Conservation (phyloP, 2,888 invertebrate species). For the Ophraella communa region DNA sequence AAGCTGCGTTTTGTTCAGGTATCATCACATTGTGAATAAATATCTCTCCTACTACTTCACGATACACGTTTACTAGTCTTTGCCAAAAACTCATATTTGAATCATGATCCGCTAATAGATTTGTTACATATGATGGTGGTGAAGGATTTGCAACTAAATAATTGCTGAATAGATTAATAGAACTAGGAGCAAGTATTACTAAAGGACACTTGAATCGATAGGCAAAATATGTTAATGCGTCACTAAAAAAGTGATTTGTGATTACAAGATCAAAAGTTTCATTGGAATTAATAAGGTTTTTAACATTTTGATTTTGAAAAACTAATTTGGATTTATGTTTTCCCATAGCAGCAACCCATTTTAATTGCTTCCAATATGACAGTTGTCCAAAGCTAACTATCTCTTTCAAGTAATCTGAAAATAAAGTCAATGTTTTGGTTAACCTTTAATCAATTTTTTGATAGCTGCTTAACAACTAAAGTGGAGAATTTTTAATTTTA, state of each 20-base stretch:
- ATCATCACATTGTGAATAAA: background rate
- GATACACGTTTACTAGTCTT: slow-evolving; percentile 62
- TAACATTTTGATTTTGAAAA: slow-evolving; percentile 40
- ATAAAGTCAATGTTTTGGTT: background rate
- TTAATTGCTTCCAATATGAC: background rate
- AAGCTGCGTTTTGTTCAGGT: slow-evolving; percentile 35
- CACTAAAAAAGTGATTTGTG: slow-evolving; percentile 46
- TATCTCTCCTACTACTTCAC: background rate
- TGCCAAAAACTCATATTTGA: slow-evolving; percentile 62
- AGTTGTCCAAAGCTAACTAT: background rate
- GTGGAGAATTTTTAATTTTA: too few relatives aligned
- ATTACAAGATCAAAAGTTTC: slow-evolving; percentile 49
- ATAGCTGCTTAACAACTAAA: too few relatives aligned
- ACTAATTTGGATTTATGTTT: background rate
- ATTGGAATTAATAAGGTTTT: slow-evolving; percentile 44
- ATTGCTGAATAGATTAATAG: slow-evolving; percentile 43
- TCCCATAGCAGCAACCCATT: background rate
- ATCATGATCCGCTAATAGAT: slow-evolving; percentile 25
- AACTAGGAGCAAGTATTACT: slow-evolving; percentile 24
- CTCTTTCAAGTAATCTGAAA: background rate
- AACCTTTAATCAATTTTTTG: too few relatives aligned
- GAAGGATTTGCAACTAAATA: slow-evolving; percentile 60
- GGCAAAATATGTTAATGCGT: slow-evolving; percentile 35
- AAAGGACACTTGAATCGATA: slow-evolving; percentile 33
- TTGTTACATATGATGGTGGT: slow-evolving; percentile 53